These are phyloP conservation scores for Narcine bancroftii DNA, from an alignment of 2,113 vertebrate genomes.

Conservation along the genomic window DNA sequence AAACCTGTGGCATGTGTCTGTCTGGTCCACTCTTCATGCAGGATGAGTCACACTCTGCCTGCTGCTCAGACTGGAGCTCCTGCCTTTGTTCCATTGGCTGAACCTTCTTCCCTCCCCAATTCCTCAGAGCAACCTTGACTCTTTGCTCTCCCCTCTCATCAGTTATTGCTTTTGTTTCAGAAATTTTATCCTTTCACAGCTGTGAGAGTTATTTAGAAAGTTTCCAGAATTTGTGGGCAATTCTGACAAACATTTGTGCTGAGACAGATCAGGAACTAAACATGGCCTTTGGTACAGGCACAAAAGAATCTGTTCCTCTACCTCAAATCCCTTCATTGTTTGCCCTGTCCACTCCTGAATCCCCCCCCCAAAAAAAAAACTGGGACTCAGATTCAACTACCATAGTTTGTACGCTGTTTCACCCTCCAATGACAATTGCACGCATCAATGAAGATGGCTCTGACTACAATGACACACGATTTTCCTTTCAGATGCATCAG, in stretches of 20 bases:
- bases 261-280: not conserved
- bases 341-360: not conserved
- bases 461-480: too few species aligned
- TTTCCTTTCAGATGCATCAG: too few species aligned
- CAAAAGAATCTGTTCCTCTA: not conserved
- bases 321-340: not conserved
- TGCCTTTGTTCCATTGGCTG: not conserved
- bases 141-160: too few species aligned
- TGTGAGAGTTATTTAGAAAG: not conserved
- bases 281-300: too few species aligned
- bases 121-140: too few species aligned
- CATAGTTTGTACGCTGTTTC: not conserved
- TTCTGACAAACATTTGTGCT: not conserved
- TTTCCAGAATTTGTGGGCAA: not conserved
- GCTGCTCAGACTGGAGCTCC: too few species aligned
- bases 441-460: not conserved
- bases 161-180: too few species aligned
- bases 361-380: too few species aligned
- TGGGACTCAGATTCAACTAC: not conserved
- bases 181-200: not conserved
- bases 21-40: not conserved
- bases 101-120: not conserved
- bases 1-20: not conserved
- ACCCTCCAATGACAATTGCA: not conserved
- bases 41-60: not conserved